phyloP scores from a whole-genome alignment of 2,113 vertebrate species.

The Solea senegalensis region DNA sequence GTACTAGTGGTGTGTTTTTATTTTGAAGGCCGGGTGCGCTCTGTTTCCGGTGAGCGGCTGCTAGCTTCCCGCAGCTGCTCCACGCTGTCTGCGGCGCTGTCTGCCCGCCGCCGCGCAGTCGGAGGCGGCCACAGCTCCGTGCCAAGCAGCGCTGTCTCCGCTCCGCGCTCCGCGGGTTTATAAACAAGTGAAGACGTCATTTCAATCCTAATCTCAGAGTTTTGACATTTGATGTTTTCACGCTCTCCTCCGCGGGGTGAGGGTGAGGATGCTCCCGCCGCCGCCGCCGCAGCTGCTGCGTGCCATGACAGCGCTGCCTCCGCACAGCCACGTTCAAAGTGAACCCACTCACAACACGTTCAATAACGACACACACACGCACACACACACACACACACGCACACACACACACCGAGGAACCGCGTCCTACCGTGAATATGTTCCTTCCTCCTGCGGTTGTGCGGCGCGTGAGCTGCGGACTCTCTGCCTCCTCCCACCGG shows the following conservation, averaged over 20 bases:
- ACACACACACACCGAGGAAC: too few species aligned
- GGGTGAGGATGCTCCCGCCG: too few species aligned
- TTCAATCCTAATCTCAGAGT: not conserved
- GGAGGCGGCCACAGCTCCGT: constrained; percentile 26
- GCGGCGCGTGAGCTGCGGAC: constrained; percentile 55
- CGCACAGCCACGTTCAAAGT: too few species aligned
- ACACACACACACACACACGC: too few species aligned
- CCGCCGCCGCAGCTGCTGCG: constrained; percentile 31
- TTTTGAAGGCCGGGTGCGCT: not conserved
- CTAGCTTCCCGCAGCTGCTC: constrained; percentile 28
- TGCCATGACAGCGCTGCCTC: constrained; percentile 3
- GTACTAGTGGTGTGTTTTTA: not conserved
- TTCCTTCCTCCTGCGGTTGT: constrained; percentile 56
- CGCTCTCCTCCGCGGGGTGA: constrained; percentile 7
- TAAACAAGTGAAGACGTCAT: too few species aligned
- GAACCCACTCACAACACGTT: fast-evolving
- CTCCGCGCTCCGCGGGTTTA: too few species aligned
- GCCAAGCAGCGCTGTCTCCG: not conserved
- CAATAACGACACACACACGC: not conserved
- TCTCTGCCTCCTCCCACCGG: constrained; percentile 73
- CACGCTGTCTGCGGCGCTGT: constrained; percentile 44
- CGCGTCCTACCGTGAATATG: constrained; percentile 67
- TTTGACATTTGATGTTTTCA: too few species aligned
- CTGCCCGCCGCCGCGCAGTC: constrained; percentile 36
- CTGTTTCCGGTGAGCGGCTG: fast-evolving